phyloP scores from a whole-genome alignment of 2,797 vertebrate species.

The Danio aesculapii region DNA sequence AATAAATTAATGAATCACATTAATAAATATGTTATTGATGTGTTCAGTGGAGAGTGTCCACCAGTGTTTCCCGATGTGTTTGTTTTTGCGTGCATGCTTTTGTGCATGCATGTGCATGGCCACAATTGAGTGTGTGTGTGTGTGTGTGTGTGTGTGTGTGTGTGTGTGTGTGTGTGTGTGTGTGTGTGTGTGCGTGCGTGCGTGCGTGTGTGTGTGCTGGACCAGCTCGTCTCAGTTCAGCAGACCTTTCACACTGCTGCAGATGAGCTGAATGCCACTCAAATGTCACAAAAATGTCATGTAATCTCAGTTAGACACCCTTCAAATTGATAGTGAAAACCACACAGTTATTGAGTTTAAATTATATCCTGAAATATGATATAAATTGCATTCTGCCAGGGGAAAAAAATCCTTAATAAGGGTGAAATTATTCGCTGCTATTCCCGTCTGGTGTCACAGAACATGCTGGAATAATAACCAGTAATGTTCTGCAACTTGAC shows the following conservation, averaged over 20 bases:
- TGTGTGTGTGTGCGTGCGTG: background rate
- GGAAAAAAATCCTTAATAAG: background rate
- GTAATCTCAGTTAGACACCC: background rate
- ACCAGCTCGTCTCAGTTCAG: background rate
- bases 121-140: background rate
- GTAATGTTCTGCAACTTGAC: background rate
- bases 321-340: background rate
- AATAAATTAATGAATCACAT: no score
- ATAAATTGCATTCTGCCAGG: background rate
- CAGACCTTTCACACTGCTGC: conserved; percentile 33
- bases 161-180: background rate
- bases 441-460: conserved; percentile 9
- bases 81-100: background rate
- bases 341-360: conserved; percentile 31
- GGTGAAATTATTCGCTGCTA: conserved; percentile 11
- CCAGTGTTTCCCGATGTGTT: background rate
- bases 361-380: conserved; percentile 13
- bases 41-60: no score
- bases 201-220: background rate
- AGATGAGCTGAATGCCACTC: conserved; percentile 41
- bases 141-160: background rate
- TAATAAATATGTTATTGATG: no score
- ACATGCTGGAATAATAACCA: background rate
- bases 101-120: background rate
- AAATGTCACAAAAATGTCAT: conserved; percentile 55